Base-by-base conservation (phyloP, 2,888 invertebrate genomes). In the Ophion ellenae region DNA sequence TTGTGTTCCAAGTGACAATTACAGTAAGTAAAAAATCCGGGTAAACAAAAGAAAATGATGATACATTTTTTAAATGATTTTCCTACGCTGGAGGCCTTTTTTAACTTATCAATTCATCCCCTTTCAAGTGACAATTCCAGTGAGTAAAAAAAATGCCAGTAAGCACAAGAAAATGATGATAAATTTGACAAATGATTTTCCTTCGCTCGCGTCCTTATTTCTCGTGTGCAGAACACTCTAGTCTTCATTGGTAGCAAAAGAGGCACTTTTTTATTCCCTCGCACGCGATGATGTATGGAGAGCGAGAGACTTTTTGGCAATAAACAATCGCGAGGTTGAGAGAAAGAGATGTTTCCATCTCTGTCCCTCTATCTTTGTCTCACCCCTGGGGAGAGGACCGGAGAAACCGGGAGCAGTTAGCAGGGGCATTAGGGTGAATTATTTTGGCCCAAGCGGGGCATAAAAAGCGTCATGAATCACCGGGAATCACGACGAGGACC, bases 341-440 rank as follows among this genome's bases (percentile, higher is more conserved):
- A 64, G 74, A 20, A 85, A 77, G 69, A 85, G 71, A 85, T 73
- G 10, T 79, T 63, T 79, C 20, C 36, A 20, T 70, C 63, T 70
- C 69, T n/a, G 28, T 66, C 36, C 53, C 4, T 17, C 20, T 64
- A 6, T 53, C 24, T 28, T 45, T 45, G n/a, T 59, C 36, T 59
- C 63, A 17, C 70, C 66, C 79, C 83, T 61, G 67, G 17, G 11
- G 45, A 80, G 73, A 85, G 74, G 82, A 87, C 87, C 78, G 85
- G 76, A 81, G 84, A 86, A 87, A 89, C 89, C 89, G 88, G 88
- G 87, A 90, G 92, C 93, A 93, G 93, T 93, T 93, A 93, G 93
- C 91, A 90, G 88, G 90, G 89, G 92, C 92, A 93, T 93, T 93
- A 93, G 93, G 93, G 92, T 93, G 93, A 93, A 93, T 93, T 93